These are phyloP conservation scores for Euglossa dilemma DNA, from an alignment of 1,140 invertebrate genomes.

Conservation along the genomic window DNA sequence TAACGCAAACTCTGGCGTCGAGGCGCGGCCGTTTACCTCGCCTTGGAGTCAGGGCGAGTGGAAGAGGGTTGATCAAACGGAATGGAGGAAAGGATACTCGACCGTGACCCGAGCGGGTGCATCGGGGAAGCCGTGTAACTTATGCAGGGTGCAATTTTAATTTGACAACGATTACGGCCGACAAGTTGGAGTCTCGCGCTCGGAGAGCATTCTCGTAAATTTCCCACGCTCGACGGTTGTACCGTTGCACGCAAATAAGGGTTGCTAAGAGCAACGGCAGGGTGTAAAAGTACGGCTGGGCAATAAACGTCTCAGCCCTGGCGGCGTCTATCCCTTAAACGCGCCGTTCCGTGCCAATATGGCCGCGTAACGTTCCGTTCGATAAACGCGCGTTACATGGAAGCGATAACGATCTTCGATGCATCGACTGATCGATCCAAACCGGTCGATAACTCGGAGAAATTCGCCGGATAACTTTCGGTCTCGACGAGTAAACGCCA, in stretches of 20 bases:
- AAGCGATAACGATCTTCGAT: neutral
- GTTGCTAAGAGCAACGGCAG: constrained; percentile 1
- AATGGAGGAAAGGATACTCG: neutral
- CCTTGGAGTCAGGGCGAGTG: no score
- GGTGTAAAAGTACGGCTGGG: neutral
- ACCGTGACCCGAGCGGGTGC: neutral
- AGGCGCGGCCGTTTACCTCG: no score
- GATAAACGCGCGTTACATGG: neutral
- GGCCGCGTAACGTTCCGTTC: neutral
- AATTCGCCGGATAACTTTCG: neutral
- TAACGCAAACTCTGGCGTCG: no score
- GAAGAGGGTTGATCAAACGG: neutral
- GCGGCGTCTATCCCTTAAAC: neutral
- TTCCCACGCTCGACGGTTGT: neutral
- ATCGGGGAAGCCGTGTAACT: neutral
- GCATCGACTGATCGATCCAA: no score
- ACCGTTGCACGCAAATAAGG: neutral
- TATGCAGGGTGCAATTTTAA: neutral
- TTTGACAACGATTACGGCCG: neutral
- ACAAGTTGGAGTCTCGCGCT: neutral
- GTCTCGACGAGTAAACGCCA: constrained; percentile 16
- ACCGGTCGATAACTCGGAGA: neutral
- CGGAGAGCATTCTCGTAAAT: neutral
- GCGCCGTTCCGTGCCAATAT: neutral
- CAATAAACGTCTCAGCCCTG: neutral